Conservation (phyloP, 2,888 invertebrate species). For the Aphidius colemani region DNA sequence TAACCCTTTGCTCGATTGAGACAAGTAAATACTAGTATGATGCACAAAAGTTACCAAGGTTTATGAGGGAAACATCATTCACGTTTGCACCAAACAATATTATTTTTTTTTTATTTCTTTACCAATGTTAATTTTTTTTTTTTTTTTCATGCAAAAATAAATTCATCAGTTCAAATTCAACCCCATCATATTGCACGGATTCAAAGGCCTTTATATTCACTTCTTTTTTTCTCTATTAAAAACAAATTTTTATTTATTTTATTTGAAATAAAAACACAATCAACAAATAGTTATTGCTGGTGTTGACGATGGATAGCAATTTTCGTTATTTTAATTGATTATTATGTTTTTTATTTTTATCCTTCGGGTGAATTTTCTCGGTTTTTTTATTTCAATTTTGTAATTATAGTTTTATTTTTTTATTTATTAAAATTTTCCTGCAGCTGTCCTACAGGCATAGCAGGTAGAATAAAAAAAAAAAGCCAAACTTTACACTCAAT, state of each 20-base stretch:
- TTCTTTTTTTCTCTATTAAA: neutral
- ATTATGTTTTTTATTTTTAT: constrained; percentile 24
- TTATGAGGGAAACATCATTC: constrained; percentile 25
- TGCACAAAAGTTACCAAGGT: constrained; percentile 17
- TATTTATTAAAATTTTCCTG: too few species aligned
- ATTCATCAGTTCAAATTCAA: too few species aligned
- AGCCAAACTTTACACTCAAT: too few species aligned
- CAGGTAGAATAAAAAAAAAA: too few species aligned
- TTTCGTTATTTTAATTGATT: constrained; percentile 45
- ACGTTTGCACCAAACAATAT: constrained; percentile 13
- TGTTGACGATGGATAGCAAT: constrained; percentile 28
- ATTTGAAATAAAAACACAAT: constrained; percentile 4
- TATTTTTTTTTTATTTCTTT: too few species aligned
- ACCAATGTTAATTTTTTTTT: too few species aligned
- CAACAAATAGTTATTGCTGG: neutral
- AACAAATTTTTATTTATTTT: too few species aligned
- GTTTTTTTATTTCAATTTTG: too few species aligned
- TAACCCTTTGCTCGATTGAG: constrained; percentile 32
- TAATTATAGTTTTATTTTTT: too few species aligned
- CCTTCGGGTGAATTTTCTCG: too few species aligned
- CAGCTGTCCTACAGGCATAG: too few species aligned
- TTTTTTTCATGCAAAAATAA: too few species aligned
- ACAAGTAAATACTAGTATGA: constrained; percentile 15
- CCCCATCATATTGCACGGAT: constrained; percentile 2
- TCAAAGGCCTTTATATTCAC: constrained; percentile 9